These are phyloP conservation scores for Euthynnus affinis DNA, from an alignment of 2,797 vertebrate species.

Conservation along the genomic window DNA sequence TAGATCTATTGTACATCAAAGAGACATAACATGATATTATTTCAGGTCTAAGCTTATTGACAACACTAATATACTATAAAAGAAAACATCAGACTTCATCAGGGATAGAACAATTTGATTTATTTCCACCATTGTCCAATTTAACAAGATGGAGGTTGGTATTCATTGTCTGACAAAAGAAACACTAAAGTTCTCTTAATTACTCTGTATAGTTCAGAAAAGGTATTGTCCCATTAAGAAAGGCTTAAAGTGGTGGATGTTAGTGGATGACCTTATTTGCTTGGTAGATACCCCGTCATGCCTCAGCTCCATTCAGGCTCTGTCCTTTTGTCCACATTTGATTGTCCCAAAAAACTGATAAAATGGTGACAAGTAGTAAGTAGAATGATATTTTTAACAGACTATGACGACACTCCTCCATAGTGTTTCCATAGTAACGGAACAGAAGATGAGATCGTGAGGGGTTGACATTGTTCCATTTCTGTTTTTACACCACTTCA, in stretches of 20 bases:
- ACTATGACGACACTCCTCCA: neutral
- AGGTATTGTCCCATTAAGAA: neutral
- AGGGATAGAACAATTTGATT: no score
- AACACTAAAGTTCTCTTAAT: neutral
- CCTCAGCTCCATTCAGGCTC: conserved; percentile 1
- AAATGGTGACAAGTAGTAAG: conserved; percentile 1
- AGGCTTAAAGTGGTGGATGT: neutral
- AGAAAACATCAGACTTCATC: no score
- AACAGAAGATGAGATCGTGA: conserved; percentile 8
- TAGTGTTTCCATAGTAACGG: conserved; percentile 41
- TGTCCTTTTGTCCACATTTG: neutral
- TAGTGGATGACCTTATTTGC: conserved; percentile 7
- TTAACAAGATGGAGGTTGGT: no score
- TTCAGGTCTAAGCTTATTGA: no score
- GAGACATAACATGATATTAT: no score
- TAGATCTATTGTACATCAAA: no score
- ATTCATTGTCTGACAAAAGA: no score
- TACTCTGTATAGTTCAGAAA: neutral
- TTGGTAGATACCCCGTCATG: neutral
- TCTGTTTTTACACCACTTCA: conserved; percentile 30
- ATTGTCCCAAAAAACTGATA: conserved; percentile 10
- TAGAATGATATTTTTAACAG: neutral
- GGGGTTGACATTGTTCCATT: conserved; percentile 23
- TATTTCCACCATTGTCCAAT: no score
- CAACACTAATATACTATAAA: no score